Evolutionary conservation across 2,888 invertebrate species (phyloP).

Genomic region (Polydrusus cervinus): DNA sequence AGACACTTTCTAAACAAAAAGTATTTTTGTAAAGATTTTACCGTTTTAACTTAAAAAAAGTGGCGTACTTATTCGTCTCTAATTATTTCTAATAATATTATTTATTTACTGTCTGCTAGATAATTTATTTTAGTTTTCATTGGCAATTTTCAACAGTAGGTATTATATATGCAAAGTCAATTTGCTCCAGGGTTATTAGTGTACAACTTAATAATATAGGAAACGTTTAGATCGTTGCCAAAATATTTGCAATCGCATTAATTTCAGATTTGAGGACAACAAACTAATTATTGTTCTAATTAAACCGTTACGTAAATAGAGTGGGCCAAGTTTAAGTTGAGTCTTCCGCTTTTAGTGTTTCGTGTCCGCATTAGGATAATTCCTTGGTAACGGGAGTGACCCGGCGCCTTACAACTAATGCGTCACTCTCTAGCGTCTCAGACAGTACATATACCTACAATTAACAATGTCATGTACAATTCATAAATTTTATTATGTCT

Average conservation of each 20-base stretch:
- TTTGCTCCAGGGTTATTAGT: slow-evolving; percentile 9
- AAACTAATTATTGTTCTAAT: slow-evolving; percentile 2
- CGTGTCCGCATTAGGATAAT: too few species aligned
- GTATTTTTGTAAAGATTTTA: too few species aligned
- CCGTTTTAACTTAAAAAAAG: too few species aligned
- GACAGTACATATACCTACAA: too few species aligned
- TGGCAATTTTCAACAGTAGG: slow-evolving; percentile 5
- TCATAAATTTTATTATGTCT: too few species aligned
- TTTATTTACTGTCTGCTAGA: background rate
- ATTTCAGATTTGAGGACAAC: background rate
- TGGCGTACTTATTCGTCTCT: background rate
- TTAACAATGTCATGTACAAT: too few species aligned
- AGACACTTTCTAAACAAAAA: too few species aligned
- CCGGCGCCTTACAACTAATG: too few species aligned
- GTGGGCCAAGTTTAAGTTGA: background rate
- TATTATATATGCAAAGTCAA: background rate
- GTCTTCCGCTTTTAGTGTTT: background rate
- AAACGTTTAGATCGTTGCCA: slow-evolving; percentile 1
- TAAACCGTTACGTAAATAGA: background rate
- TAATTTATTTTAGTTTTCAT: background rate
- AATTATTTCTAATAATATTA: background rate
- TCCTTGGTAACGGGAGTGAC: too few species aligned
- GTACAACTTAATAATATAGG: slow-evolving; percentile 3
- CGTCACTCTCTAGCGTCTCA: too few species aligned
- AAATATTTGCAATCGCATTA: background rate